phyloP scores from a whole-genome alignment of 2,888 invertebrate species.

The Escarpia spicata region DNA sequence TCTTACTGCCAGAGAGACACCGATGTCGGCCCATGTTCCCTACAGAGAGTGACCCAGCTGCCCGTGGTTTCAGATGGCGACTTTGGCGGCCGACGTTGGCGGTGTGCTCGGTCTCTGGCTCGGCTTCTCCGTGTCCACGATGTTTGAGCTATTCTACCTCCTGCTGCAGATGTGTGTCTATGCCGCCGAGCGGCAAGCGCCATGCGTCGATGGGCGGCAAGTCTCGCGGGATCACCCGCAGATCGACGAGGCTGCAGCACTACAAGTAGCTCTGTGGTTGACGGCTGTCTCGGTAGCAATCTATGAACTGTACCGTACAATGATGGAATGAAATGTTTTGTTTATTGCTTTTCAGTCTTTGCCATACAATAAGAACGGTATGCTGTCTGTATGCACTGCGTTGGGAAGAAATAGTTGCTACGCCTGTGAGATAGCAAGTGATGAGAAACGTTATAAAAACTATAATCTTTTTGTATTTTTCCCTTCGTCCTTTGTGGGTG shows the following conservation, averaged over 20 bases:
- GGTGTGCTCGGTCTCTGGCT: constrained; percentile 22
- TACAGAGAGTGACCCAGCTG: not conserved
- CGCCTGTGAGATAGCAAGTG: too few species aligned
- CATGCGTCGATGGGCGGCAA: not conserved
- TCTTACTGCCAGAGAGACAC: too few species aligned
- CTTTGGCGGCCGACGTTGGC: constrained; percentile 20
- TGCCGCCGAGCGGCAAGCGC: not conserved
- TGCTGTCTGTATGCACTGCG: too few species aligned
- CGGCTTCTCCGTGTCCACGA: constrained; percentile 23
- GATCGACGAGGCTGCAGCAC: not conserved
- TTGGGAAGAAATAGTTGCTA: too few species aligned
- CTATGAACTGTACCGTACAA: too few species aligned
- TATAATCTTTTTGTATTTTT: too few species aligned
- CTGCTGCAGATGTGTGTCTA: not conserved
- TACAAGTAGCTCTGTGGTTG: not conserved
- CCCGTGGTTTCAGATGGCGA: constrained; percentile 20
- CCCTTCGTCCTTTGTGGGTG: too few species aligned
- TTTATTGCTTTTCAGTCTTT: too few species aligned
- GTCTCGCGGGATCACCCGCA: not conserved
- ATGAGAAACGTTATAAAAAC: too few species aligned
- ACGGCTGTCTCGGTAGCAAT: too few species aligned
- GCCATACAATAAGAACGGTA: too few species aligned
- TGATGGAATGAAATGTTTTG: too few species aligned
- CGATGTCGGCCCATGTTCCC: not conserved
- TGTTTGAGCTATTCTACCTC: not conserved